Percentiles rank a stretch among this genome's conserved stretches.
These are phyloP conservation scores for Ectemnius lituratus DNA, from an alignment of 2,888 invertebrate genomes.

Conservation along the genomic window DNA sequence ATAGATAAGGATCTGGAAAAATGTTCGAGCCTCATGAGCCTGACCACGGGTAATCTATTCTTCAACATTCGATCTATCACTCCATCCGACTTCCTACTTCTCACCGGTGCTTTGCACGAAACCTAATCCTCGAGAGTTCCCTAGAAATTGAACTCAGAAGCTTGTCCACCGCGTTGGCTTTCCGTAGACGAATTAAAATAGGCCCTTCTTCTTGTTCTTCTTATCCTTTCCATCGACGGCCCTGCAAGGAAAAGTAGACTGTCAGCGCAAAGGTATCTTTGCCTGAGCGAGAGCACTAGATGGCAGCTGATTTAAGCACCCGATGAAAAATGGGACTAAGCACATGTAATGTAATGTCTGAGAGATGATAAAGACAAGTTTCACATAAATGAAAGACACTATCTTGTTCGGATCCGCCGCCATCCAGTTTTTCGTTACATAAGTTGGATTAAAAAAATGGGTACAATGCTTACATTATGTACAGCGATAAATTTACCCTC, in stretches of 20 bases:
- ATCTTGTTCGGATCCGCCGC: background rate
- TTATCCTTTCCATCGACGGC: conserved; percentile 92
- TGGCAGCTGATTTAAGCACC: conserved; percentile 18
- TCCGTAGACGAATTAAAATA: conserved; percentile 82
- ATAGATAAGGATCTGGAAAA: conserved; percentile 17
- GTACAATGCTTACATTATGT: conserved; percentile 13
- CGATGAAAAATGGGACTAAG: background rate
- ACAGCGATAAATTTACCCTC: conserved; percentile 15
- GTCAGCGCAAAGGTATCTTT: conserved; percentile 26
- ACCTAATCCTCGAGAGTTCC: conserved; percentile 11
- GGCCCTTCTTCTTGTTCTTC: conserved; percentile 93
- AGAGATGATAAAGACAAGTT: too few relatives aligned
- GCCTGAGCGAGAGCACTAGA: conserved; percentile 1
- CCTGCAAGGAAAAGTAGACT: conserved; percentile 79
- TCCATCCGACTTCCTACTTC: too few relatives aligned
- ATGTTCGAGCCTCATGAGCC: too few relatives aligned
- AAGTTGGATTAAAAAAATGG: background rate
- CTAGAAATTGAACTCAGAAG: conserved; percentile 8
- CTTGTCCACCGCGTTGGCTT: conserved; percentile 41
- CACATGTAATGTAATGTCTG: too few relatives aligned
- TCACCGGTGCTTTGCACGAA: background rate
- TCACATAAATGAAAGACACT: too few relatives aligned
- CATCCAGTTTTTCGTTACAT: conserved; percentile 6
- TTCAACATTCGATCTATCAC: too few relatives aligned
- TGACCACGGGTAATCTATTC: too few relatives aligned